Evolutionary conservation across 30 jellyfish, hydroid and myxozoan genomes (phyloP).

Genomic region (Chironex yamaguchii): DNA sequence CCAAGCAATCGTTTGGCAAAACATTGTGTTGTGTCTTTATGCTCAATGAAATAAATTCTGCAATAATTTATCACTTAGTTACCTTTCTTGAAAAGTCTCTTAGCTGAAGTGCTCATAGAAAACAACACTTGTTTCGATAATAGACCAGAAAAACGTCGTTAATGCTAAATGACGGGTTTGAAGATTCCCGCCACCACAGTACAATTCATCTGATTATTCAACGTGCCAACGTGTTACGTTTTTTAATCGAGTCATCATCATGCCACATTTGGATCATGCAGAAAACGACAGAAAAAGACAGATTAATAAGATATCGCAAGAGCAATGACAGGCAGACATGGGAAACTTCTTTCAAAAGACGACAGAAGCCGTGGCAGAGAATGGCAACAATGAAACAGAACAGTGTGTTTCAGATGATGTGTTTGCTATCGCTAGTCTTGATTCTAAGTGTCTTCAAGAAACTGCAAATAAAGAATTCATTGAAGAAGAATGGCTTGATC

Average conservation of each 20-base stretch:
- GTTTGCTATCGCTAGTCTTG: neutral
- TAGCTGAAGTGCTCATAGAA: too few relatives aligned
- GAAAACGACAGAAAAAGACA: conserved; percentile 31
- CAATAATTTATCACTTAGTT: too few relatives aligned
- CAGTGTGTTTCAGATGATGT: conserved; percentile 6
- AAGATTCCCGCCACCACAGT: conserved; percentile 15
- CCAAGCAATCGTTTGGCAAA: too few relatives aligned
- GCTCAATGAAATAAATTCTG: too few relatives aligned
- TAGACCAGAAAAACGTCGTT: conserved; percentile 13
- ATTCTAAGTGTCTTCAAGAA: too few relatives aligned
- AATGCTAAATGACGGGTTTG: neutral
- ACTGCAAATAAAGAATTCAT: conserved; percentile 3
- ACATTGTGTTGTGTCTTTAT: too few relatives aligned
- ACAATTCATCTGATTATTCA: neutral
- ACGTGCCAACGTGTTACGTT: conserved; percentile 22
- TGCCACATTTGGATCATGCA: conserved; percentile 35
- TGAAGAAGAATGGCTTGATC: conserved; percentile 22
- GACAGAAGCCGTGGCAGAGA: conserved; percentile 31
- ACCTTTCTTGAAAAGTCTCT: too few relatives aligned
- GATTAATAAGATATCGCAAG: conserved; percentile 25
- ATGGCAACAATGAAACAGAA: conserved; percentile 6
- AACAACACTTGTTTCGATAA: too few relatives aligned
- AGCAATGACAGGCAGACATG: conserved; percentile 18
- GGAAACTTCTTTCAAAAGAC: conserved; percentile 32
- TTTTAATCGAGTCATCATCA: conserved; percentile 9